Conservation (phyloP, 2,888 invertebrate species). For the Parnassius mnemosyne region DNA sequence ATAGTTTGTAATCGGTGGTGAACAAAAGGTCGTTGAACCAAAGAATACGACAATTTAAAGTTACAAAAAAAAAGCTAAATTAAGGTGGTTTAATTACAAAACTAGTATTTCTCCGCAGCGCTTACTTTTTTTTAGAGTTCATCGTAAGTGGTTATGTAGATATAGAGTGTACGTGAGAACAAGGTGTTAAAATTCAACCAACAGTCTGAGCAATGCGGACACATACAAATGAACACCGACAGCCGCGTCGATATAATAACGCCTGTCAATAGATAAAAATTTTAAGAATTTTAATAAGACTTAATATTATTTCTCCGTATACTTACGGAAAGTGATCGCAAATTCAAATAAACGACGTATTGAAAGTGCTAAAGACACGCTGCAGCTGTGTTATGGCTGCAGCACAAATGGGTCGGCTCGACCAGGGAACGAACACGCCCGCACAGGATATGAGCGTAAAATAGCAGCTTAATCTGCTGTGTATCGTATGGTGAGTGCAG, state of each 20-base stretch:
- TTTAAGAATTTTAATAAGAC: conserved; percentile 19
- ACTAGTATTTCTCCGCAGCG: neutral
- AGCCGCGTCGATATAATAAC: conserved; percentile 2
- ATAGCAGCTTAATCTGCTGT: no score
- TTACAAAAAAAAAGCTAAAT: no score
- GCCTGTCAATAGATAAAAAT: conserved; percentile 6
- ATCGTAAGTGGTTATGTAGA: conserved; percentile 7
- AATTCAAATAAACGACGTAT: neutral
- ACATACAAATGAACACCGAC: conserved; percentile 30
- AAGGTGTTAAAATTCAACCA: conserved; percentile 32
- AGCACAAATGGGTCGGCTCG: no score
- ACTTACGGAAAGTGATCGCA: conserved; percentile 1
- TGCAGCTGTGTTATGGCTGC: no score
- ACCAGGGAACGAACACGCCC: no score
- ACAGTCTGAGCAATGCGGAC: conserved; percentile 3
- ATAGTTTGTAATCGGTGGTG: no score
- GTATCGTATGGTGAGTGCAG: no score
- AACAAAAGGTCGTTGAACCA: no score
- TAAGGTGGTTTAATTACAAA: no score
- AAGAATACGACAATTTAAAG: no score
- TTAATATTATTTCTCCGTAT: conserved; percentile 15
- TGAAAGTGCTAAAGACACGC: no score
- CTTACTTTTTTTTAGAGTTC: conserved; percentile 8
- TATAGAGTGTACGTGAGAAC: conserved; percentile 26
- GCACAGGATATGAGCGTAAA: no score